A percentile compares a stretch with the other conserved stretches of the same genome.
These are phyloP conservation scores for Spermophilus dauricus DNA, from an alignment of 2,113 vertebrate genomes.

Conservation along the genomic window DNA sequence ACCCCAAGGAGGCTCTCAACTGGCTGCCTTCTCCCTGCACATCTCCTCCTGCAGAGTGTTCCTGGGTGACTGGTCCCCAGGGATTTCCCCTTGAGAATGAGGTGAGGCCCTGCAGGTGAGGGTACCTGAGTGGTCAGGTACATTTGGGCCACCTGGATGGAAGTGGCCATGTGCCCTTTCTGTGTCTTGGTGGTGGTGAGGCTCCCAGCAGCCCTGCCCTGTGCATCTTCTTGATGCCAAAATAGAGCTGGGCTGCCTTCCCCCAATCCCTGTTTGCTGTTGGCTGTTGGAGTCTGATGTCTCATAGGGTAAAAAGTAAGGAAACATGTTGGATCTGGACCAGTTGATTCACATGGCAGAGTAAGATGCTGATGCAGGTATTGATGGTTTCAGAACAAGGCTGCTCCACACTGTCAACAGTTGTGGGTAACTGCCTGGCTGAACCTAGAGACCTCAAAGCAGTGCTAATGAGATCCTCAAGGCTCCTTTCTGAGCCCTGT, in stretches of 20 bases:
- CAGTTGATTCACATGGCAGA: background rate
- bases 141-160: background rate
- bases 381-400: too few relatives aligned
- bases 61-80: background rate
- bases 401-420: background rate
- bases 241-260: background rate
- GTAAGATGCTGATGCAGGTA: too few relatives aligned
- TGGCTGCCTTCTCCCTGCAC: too few relatives aligned
- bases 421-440: background rate
- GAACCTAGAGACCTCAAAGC: background rate
- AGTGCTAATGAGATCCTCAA: background rate
- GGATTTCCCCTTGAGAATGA: background rate
- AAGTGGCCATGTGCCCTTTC: too few relatives aligned
- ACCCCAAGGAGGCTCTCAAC: too few relatives aligned
- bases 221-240: background rate
- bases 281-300: background rate
- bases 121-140: background rate
- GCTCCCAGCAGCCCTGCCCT: background rate
- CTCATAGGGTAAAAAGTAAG: background rate
- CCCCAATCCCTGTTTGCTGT: background rate
- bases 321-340: background rate
- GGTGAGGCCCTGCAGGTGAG: background rate
- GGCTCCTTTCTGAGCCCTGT: background rate
- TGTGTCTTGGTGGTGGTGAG: background rate
- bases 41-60: background rate